A percentile compares a stretch with the other conserved stretches of the same genome.
Evolutionary conservation across 2,113 vertebrate species (phyloP).

Genomic region (Nettapus auritus): DNA sequence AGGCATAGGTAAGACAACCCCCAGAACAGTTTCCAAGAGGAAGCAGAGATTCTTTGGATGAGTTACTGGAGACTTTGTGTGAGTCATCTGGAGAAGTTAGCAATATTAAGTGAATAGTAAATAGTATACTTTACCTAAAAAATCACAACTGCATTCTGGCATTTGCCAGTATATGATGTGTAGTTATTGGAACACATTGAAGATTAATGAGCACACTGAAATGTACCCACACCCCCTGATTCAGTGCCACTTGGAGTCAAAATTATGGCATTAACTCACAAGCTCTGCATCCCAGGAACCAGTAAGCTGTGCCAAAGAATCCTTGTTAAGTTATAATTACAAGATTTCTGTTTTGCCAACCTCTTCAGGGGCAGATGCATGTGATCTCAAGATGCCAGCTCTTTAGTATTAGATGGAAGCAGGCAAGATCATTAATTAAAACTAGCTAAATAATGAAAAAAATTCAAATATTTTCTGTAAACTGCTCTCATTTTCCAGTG

Average conservation of each 20-base stretch:
- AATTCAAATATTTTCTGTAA: neutral
- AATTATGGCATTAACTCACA: conserved; percentile 32
- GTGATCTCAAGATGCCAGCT: conserved; percentile 10
- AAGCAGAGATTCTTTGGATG: neutral
- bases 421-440: conserved; percentile 2
- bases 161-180: neutral
- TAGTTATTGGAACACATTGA: neutral
- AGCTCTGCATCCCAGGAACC: neutral
- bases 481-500: neutral
- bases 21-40: neutral
- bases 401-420: conserved; percentile 10
- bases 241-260: conserved; percentile 21
- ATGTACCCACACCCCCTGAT: neutral
- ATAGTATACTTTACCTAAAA: neutral
- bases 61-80: neutral
- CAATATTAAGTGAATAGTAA: neutral
- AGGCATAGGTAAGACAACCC: neutral
- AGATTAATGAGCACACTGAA: neutral
- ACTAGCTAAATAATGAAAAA: conserved; percentile 30
- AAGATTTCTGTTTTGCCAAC: conserved; percentile 50
- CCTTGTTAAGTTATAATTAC: conserved; percentile 28
- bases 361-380: conserved; percentile 13
- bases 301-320: conserved; percentile 16
- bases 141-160: neutral
- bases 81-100: neutral